Percentiles rank a stretch among this genome's conserved stretches.
These are phyloP conservation scores for Lethenteron camtschaticum DNA, from an alignment of 2,113 vertebrate genomes.

Conservation along the genomic window DNA sequence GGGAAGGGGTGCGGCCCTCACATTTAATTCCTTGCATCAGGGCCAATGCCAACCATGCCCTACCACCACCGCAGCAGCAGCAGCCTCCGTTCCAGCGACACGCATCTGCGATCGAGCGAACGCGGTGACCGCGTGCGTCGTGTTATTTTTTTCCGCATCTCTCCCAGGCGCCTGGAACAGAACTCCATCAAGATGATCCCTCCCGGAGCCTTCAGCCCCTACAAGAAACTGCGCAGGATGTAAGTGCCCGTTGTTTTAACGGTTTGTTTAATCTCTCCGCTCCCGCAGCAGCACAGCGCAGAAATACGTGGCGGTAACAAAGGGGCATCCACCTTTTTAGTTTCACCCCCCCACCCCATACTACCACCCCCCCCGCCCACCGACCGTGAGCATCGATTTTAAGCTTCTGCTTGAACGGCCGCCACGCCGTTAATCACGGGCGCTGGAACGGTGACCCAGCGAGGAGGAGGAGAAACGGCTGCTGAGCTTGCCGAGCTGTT, in stretches of 20 bases:
- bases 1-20: background rate
- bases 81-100: too few species aligned
- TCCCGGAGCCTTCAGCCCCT: slow-evolving; percentile 63
- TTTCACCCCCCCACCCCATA: too few species aligned
- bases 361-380: too few species aligned
- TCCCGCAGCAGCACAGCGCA: background rate
- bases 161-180: slow-evolving; percentile 73
- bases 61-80: too few species aligned
- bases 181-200: slow-evolving; percentile 79
- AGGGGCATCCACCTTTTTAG: too few species aligned
- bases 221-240: slow-evolving; percentile 97
- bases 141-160: background rate
- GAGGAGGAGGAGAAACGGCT: too few species aligned
- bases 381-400: too few species aligned
- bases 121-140: too few species aligned
- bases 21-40: too few species aligned
- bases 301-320: background rate
- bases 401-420: background rate
- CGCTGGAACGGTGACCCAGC: background rate
- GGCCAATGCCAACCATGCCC: too few species aligned
- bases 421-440: background rate
- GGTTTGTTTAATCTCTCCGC: background rate
- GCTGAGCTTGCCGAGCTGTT: too few species aligned
- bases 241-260: slow-evolving; percentile 31
- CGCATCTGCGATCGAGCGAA: too few species aligned